Conservation (phyloP, 2,888 invertebrate species). For the Heteropelma amictum region DNA sequence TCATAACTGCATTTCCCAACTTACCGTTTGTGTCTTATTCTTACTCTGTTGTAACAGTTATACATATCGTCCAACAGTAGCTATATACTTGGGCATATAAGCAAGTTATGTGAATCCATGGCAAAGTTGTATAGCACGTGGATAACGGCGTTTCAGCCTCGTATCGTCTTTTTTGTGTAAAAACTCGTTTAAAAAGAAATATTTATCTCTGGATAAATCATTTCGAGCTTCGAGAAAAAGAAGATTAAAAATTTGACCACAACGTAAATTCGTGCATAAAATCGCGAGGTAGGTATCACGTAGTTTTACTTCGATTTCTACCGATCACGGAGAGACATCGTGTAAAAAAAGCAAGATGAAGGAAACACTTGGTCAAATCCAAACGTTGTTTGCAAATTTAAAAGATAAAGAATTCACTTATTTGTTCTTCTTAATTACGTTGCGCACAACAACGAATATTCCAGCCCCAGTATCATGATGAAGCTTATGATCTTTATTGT, state of each 20-base stretch:
- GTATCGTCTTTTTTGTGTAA: conserved; percentile 30
- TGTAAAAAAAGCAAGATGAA: too few species aligned
- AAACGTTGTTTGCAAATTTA: too few species aligned
- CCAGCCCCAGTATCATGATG: not conserved
- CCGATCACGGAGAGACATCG: too few species aligned
- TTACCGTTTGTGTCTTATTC: conserved; percentile 27
- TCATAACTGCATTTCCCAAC: conserved; percentile 40
- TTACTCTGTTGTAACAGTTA: not conserved
- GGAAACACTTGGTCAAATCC: too few species aligned
- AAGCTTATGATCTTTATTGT: conserved; percentile 26
- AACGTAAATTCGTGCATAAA: too few species aligned
- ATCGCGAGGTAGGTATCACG: too few species aligned
- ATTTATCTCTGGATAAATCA: conserved; percentile 9
- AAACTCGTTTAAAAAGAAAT: too few species aligned
- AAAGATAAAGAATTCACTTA: too few species aligned
- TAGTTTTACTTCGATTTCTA: too few species aligned
- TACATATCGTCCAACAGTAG: conserved; percentile 16
- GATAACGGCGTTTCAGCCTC: conserved; percentile 21
- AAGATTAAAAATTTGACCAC: conserved; percentile 24
- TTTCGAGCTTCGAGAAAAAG: not conserved
- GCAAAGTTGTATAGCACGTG: conserved; percentile 3
- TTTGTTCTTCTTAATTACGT: not conserved
- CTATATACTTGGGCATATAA: not conserved
- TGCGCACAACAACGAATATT: not conserved
- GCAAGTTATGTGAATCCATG: conserved; percentile 4